Conservation (phyloP, 2,113 vertebrate species). For the Chaetorhynchus papuensis region DNA sequence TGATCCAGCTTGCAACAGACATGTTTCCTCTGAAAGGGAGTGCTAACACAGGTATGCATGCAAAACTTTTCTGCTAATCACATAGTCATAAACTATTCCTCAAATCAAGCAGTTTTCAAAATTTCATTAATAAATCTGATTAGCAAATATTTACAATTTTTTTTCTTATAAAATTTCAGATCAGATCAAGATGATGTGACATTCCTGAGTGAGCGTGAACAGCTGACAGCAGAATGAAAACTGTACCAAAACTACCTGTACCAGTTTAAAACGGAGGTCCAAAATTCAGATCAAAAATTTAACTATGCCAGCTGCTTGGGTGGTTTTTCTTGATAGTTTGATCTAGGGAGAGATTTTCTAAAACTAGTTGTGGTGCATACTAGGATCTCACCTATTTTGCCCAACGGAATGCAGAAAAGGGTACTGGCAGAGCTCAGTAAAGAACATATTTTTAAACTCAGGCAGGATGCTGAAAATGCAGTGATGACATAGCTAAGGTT, state of each 20-base stretch:
- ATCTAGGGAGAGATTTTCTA: not conserved
- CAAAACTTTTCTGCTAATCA: not conserved
- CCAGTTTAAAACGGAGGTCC: not conserved
- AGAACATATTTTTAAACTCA: not conserved
- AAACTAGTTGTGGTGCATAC: not conserved
- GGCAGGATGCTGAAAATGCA: not conserved
- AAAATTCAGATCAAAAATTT: not conserved
- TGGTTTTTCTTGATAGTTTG: not conserved
- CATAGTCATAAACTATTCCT: not conserved
- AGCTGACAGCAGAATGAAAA: not conserved
- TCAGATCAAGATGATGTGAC: not conserved
- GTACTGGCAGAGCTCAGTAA: not conserved
- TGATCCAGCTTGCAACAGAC: conserved; percentile 48
- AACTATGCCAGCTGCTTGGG: not conserved
- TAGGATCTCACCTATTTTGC: not conserved
- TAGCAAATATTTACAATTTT: not conserved
- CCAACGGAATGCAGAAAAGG: not conserved
- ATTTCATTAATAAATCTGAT: not conserved
- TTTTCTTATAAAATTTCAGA: not conserved
- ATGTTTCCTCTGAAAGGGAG: not conserved
- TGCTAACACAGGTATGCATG: not conserved
- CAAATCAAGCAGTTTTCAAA: not conserved
- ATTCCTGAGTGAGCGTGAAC: not conserved
- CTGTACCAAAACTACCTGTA: not conserved
- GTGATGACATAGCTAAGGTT: not conserved